Evolutionary conservation across 2,797 vertebrate genomes (phyloP).

Genomic region (Rhadinocentrus ornatus): DNA sequence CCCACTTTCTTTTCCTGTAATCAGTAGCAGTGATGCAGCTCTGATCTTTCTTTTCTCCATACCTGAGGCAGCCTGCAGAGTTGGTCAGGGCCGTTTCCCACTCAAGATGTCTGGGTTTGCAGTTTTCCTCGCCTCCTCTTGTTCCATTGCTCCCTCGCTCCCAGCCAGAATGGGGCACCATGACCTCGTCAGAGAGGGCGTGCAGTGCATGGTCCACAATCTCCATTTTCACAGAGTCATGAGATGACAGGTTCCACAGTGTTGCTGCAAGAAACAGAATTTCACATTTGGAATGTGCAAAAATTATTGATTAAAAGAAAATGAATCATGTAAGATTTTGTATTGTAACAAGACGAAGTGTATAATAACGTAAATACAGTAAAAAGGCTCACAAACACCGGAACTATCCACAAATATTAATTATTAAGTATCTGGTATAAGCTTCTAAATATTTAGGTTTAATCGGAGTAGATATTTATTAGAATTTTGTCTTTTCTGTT

Average conservation of each 20-base stretch:
- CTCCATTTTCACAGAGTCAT: constrained; percentile 97
- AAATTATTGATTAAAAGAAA: not conserved
- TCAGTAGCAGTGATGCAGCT: constrained; percentile 7
- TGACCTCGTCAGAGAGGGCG: constrained; percentile 91
- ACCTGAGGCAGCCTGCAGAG: constrained; percentile 96
- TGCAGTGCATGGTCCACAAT: constrained; percentile 94
- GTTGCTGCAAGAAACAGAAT: constrained; percentile 82
- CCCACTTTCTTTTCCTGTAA: constrained; percentile 7
- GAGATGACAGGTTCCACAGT: constrained; percentile 96
- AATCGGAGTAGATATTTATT: too few species aligned
- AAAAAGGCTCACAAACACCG: too few species aligned
- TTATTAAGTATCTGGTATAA: too few species aligned
- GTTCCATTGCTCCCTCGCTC: constrained; percentile 85
- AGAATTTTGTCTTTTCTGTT: too few species aligned
- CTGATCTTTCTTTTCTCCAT: constrained; percentile 4
- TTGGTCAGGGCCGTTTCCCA: constrained; percentile 96
- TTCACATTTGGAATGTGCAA: not conserved
- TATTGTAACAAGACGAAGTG: too few species aligned
- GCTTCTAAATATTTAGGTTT: too few species aligned
- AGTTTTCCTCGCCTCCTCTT: constrained; percentile 85
- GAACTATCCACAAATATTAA: too few species aligned
- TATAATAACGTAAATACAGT: too few species aligned
- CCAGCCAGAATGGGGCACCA: constrained; percentile 95
- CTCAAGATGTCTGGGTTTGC: constrained; percentile 92
- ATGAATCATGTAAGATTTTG: not conserved